These are phyloP conservation scores for Eupithecia pulchellata DNA, from an alignment of 2,888 invertebrate genomes.

Conservation along the genomic window DNA sequence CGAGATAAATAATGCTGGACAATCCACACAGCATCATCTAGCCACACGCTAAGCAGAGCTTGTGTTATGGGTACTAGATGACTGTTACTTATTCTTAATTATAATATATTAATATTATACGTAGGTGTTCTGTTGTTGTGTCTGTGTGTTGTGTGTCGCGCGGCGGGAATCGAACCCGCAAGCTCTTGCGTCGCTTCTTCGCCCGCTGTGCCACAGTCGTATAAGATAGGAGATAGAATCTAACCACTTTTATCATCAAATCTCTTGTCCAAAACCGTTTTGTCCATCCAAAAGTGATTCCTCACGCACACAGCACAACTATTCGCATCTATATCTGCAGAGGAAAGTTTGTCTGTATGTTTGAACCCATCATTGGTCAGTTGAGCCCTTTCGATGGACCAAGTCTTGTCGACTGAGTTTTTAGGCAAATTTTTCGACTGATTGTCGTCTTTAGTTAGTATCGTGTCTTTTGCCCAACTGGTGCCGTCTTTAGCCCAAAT, in stretches of 20 bases:
- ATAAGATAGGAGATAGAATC: constrained; percentile 26
- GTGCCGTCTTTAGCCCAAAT: constrained; percentile 12
- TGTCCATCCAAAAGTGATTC: constrained; percentile 61
- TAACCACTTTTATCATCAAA: constrained; percentile 54
- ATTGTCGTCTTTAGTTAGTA: neutral
- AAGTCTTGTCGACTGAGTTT: neutral
- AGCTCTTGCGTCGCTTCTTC: no score
- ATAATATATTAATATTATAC: no score
- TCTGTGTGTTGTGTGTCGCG: no score
- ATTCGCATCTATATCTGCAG: constrained; percentile 45
- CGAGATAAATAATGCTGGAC: constrained; percentile 1
- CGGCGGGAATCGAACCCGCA: neutral
- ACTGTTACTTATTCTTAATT: no score
- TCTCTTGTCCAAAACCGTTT: constrained; percentile 46
- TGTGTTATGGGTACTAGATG: no score
- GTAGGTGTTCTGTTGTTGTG: no score
- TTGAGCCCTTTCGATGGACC: neutral
- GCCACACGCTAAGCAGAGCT: no score
- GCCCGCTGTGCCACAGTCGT: neutral
- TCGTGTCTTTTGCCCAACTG: neutral
- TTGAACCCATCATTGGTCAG: neutral
- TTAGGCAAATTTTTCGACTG: neutral
- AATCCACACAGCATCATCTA: neutral
- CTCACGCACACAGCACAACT: constrained; percentile 56
- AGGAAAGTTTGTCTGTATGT: neutral